Evolutionary conservation across 2,888 invertebrate species (phyloP).

Genomic region (Halictus ligatus): DNA sequence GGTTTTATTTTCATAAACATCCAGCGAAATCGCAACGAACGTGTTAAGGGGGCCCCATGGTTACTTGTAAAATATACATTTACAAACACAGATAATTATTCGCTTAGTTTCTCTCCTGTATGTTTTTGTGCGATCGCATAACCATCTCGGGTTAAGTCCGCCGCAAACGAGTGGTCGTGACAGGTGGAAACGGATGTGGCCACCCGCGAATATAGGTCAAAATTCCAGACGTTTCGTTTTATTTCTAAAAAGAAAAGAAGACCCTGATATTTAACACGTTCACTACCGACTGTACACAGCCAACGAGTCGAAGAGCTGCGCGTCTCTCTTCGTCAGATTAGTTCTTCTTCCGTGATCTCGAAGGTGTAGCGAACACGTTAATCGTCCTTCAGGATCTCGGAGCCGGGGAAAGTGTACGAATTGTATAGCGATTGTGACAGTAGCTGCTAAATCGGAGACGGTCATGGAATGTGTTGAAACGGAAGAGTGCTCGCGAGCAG

Average conservation of each 20-base stretch:
- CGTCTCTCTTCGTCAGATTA: not conserved
- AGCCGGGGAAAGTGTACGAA: constrained; percentile 16
- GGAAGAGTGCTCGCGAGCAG: not conserved
- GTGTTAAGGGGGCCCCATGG: constrained; percentile 8
- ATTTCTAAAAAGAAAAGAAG: not conserved
- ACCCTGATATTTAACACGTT: not conserved
- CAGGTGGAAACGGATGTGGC: not conserved
- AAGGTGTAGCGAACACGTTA: not conserved
- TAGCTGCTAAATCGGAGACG: constrained; percentile 33
- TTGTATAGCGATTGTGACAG: not conserved
- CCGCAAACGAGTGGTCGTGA: constrained; percentile 23
- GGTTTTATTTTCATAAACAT: not conserved
- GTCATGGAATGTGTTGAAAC: constrained; percentile 6
- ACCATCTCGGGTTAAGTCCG: constrained; percentile 31
- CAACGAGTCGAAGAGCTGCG: not conserved
- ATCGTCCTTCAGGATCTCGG: constrained; percentile 15
- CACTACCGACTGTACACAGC: too few relatives aligned
- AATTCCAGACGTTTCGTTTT: not conserved
- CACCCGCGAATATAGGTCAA: constrained; percentile 25
- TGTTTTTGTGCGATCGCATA: constrained; percentile 56
- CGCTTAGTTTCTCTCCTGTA: constrained; percentile 21
- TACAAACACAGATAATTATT: constrained; percentile 31
- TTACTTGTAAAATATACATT: constrained; percentile 53
- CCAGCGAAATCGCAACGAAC: not conserved
- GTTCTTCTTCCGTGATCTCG: not conserved